These are phyloP conservation scores for Piprites chloris DNA, from an alignment of 2,113 vertebrate species.

Conservation along the genomic window DNA sequence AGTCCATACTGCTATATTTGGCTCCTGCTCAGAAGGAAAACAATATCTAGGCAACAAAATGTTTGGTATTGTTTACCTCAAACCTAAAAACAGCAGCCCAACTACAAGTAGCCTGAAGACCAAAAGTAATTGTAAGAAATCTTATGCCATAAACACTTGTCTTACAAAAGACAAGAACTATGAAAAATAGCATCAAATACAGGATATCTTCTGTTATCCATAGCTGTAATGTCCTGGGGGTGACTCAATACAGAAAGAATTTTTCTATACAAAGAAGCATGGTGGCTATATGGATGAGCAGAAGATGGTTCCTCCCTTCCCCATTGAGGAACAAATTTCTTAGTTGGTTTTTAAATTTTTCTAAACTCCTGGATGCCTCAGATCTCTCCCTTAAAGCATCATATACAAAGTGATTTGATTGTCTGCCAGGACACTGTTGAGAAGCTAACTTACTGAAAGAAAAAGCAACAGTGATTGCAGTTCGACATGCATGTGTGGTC, in stretches of 20 bases:
- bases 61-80: neutral
- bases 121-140: neutral
- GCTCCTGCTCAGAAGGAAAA: neutral
- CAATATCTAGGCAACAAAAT: conserved; percentile 35
- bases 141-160: neutral
- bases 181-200: neutral
- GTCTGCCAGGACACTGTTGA: neutral
- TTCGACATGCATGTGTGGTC: neutral
- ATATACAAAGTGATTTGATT: neutral
- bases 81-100: neutral
- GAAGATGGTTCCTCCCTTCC: neutral
- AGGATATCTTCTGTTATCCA: neutral
- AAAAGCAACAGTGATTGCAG: neutral
- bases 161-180: neutral
- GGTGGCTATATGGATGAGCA: neutral
- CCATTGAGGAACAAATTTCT: neutral
- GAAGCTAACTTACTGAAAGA: neutral
- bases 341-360: no score
- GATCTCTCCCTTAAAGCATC: neutral
- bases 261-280: neutral
- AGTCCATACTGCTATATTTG: neutral
- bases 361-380: neutral
- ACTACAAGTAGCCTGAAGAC: neutral
- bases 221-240: neutral
- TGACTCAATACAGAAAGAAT: neutral